These are phyloP conservation scores for Drosophila fungiperda DNA, from an alignment of 2,888 invertebrate genomes.

Conservation along the genomic window DNA sequence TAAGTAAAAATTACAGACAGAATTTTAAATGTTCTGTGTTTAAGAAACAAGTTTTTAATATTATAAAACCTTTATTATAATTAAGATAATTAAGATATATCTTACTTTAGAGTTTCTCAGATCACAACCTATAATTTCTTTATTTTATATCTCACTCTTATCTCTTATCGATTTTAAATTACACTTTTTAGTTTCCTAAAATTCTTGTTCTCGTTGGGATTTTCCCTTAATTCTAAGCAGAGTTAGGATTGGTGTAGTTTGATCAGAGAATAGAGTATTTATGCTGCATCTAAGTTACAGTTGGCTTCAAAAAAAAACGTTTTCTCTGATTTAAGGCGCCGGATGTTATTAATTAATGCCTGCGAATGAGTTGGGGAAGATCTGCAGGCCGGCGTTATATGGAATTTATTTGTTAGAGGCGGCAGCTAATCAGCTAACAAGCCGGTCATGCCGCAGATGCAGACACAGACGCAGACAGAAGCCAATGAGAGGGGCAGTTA, in stretches of 20 bases:
- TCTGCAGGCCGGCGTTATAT: slow-evolving; percentile 71
- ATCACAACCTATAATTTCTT: not conserved
- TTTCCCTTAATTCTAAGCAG: not conserved
- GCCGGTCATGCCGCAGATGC: slow-evolving; percentile 72
- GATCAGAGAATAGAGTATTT: slow-evolving; percentile 16
- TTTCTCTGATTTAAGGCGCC: slow-evolving; percentile 67
- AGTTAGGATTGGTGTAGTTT: not conserved
- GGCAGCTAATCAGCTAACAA: slow-evolving; percentile 79
- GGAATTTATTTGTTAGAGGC: slow-evolving; percentile 80
- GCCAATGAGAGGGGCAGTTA: slow-evolving; percentile 3
- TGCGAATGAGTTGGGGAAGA: slow-evolving; percentile 54
- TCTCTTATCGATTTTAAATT: not conserved
- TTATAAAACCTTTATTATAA: not conserved
- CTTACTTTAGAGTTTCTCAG: not conserved
- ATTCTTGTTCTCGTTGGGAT: not conserved
- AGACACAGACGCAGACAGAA: slow-evolving; percentile 7
- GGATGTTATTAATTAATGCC: slow-evolving; percentile 81
- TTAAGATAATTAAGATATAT: not conserved
- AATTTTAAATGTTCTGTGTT: not conserved
- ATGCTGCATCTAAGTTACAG: not conserved
- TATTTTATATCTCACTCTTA: not conserved
- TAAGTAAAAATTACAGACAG: not conserved
- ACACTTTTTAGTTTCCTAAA: no score
- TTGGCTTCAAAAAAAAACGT: slow-evolving; percentile 14
- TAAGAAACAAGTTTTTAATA: not conserved